Evolutionary conservation across 2,113 vertebrate genomes (phyloP).

Genomic region (Tenebrosternarchus preto): DNA sequence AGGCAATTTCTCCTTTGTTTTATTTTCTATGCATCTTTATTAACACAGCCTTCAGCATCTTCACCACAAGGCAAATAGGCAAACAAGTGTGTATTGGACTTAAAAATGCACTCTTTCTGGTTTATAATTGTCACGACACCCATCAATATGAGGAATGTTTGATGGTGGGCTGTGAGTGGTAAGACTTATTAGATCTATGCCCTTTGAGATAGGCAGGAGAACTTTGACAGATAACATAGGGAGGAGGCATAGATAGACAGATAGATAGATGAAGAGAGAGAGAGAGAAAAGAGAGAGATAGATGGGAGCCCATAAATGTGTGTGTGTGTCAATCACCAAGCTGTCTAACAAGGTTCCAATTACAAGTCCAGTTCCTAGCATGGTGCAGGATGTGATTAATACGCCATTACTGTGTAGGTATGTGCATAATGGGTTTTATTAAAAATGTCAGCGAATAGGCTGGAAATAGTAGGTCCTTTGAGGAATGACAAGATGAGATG

Average conservation of each 20-base stretch:
- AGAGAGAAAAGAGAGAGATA: conserved; percentile 13
- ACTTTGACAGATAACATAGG: conserved; percentile 34
- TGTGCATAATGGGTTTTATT: conserved; percentile 53
- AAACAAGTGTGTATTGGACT: no score
- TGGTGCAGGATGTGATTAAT: conserved; percentile 57
- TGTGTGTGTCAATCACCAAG: conserved; percentile 56
- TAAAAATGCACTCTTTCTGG: no score
- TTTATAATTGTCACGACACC: conserved; percentile 58
- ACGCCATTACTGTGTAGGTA: conserved; percentile 49
- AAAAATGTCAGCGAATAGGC: conserved; percentile 58
- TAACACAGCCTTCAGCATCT: no score
- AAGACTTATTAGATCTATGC: conserved; percentile 63
- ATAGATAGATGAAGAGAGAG: not conserved
- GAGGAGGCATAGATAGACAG: not conserved
- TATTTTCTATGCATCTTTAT: no score
- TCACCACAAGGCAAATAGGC: no score
- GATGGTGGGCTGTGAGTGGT: conserved; percentile 70
- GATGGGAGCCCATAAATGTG: conserved; percentile 53
- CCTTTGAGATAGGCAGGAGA: conserved; percentile 37
- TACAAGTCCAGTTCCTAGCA: conserved; percentile 58
- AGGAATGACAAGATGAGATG: not conserved
- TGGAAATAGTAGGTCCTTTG: conserved; percentile 20
- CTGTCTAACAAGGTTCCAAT: conserved; percentile 59
- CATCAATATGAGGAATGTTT: conserved; percentile 76
- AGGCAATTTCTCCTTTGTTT: not conserved